Conservation (phyloP, 2,113 vertebrate species). For the Drymodes brunneopygia region DNA sequence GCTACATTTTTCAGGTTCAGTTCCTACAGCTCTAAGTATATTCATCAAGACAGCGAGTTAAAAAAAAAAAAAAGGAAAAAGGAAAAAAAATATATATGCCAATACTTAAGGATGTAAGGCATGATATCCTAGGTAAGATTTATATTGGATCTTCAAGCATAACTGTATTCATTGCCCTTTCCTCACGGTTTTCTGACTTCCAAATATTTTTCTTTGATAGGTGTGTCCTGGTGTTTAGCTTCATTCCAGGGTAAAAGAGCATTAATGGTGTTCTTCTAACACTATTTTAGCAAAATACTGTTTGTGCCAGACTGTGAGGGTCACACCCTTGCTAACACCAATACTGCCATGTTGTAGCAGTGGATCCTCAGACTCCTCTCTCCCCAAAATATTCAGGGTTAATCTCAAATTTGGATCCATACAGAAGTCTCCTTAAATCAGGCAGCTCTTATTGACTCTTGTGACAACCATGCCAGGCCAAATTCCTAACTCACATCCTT, state of each 20-base stretch:
- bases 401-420: neutral
- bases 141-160: neutral
- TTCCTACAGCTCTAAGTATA: neutral
- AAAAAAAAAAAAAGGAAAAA: neutral
- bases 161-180: neutral
- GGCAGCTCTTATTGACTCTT: neutral
- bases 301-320: neutral
- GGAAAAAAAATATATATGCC: fast-evolving
- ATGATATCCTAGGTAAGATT: neutral
- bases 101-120: neutral
- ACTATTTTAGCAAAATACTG: neutral
- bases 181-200: neutral
- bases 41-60: neutral
- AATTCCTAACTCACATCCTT: neutral
- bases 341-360: neutral
- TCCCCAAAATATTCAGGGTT: neutral
- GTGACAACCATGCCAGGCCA: neutral
- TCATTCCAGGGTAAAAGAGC: neutral
- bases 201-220: neutral
- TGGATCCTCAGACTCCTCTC: neutral
- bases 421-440: neutral
- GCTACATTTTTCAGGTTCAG: neutral
- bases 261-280: neutral
- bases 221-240: neutral
- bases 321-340: neutral